phyloP scores from a whole-genome alignment of 2,888 invertebrate genomes.

The Sinohyriopsis cumingii region DNA sequence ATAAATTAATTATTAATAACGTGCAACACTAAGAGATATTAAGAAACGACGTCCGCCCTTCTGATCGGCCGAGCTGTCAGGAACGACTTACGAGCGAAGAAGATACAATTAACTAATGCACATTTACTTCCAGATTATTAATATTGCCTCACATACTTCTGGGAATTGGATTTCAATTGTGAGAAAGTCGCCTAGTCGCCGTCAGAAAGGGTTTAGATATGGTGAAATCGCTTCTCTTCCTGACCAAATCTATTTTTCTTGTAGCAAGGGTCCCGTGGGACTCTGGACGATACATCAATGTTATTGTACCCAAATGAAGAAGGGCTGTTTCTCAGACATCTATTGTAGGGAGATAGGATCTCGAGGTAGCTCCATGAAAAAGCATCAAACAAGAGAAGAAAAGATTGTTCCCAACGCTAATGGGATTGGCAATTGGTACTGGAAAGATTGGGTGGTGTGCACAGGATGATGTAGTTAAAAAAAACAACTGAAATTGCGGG shows the following conservation, averaged over 20 bases:
- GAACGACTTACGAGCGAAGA: slow-evolving; percentile 35
- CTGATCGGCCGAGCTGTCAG: too few species aligned
- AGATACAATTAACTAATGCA: slow-evolving; percentile 59
- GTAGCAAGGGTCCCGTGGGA: slow-evolving; percentile 13
- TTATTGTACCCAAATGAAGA: slow-evolving; percentile 31
- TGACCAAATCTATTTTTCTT: slow-evolving; percentile 40
- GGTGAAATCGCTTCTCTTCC: slow-evolving; percentile 17
- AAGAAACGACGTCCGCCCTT: too few species aligned
- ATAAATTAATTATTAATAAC: too few species aligned
- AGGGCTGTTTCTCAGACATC: slow-evolving; percentile 41
- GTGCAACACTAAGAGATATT: too few species aligned
- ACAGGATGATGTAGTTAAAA: not conserved
- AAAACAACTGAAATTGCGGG: slow-evolving; percentile 15
- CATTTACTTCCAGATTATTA: slow-evolving; percentile 57
- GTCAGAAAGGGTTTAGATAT: slow-evolving; percentile 38
- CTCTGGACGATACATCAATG: slow-evolving; percentile 18
- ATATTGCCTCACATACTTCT: slow-evolving; percentile 48
- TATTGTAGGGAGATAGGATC: slow-evolving; percentile 3
- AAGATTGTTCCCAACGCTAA: slow-evolving; percentile 2
- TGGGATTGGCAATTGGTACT: slow-evolving; percentile 1
- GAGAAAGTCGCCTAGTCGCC: slow-evolving; percentile 37
- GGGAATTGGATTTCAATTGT: slow-evolving; percentile 51
- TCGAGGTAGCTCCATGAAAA: not conserved
- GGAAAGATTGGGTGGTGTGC: slow-evolving; percentile 1
- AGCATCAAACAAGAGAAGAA: not conserved